Evolutionary conservation across 2,797 vertebrate genomes (phyloP).

Genomic region (Gastrophryne carolinensis): DNA sequence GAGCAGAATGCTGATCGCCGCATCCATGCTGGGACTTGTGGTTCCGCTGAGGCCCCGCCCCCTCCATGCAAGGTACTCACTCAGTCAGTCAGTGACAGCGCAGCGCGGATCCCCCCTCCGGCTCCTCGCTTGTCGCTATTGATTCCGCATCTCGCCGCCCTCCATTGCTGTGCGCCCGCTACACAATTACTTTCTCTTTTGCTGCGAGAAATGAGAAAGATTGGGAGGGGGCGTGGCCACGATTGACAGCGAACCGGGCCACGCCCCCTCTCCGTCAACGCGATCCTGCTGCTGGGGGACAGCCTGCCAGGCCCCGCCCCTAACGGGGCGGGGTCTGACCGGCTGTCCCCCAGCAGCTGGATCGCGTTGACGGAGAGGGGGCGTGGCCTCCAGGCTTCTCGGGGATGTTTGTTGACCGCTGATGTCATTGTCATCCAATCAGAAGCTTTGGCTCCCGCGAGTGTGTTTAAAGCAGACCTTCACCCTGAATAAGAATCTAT

Average conservation of each 20-base stretch:
- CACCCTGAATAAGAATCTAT: no score
- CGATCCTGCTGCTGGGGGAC: constrained; percentile 19
- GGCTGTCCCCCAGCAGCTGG: constrained; percentile 9
- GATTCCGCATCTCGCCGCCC: constrained; percentile 57
- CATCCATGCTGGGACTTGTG: neutral
- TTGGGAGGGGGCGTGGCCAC: constrained; percentile 68
- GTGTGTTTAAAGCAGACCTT: no score
- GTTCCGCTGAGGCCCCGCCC: neutral
- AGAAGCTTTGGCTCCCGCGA: no score
- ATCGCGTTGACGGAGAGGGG: neutral
- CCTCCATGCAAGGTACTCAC: constrained; percentile 57
- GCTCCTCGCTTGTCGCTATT: constrained; percentile 42
- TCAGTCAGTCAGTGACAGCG: no score
- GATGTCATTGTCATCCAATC: constrained; percentile 93
- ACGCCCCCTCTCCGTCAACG: neutral
- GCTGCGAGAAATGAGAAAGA: constrained; percentile 76
- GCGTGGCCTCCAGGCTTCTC: neutral
- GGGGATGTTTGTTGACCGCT: constrained; percentile 62
- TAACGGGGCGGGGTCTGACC: neutral
- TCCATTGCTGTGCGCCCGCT: constrained; percentile 74
- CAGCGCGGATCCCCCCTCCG: constrained; percentile 48
- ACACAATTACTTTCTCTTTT: constrained; percentile 87
- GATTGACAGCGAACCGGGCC: constrained; percentile 56
- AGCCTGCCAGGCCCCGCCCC: neutral
- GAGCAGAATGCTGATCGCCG: constrained; percentile 8